A percentile compares a stretch with the other conserved stretches of the same genome.
Conservation (phyloP, 2,797 vertebrate genomes). For the Apodemus agrarius region DNA sequence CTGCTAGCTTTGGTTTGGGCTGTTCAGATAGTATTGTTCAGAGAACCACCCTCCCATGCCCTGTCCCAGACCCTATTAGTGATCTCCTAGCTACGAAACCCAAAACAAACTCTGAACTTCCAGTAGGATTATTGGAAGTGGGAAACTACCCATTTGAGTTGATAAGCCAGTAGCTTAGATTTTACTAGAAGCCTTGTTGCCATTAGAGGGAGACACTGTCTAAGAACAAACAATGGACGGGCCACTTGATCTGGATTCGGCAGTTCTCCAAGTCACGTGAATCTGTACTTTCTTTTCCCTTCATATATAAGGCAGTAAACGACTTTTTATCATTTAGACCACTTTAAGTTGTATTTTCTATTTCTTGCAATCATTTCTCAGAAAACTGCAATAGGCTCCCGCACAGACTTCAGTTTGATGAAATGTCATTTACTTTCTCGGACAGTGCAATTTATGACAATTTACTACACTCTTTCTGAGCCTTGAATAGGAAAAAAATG, state of each 20-base stretch:
- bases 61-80: not conserved
- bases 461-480: constrained; percentile 55
- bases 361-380: constrained; percentile 52
- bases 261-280: constrained; percentile 18
- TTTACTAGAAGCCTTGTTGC: not conserved
- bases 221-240: not conserved
- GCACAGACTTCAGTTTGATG: constrained; percentile 6
- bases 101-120: not conserved
- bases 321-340: not conserved
- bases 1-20: not conserved
- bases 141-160: not conserved
- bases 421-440: constrained; percentile 63
- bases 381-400: constrained; percentile 28
- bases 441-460: constrained; percentile 39
- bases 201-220: not conserved
- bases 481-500: not conserved
- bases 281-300: not conserved
- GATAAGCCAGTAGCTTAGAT: not conserved
- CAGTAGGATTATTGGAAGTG: not conserved
- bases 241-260: constrained; percentile 21
- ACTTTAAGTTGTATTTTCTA: constrained; percentile 59
- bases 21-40: not conserved
- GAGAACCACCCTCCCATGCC: not conserved
- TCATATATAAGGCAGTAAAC: constrained; percentile 53
- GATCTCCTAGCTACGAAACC: not conserved